Evolutionary conservation across 2,797 vertebrate genomes (phyloP).

Genomic region (Tapera naevia): DNA sequence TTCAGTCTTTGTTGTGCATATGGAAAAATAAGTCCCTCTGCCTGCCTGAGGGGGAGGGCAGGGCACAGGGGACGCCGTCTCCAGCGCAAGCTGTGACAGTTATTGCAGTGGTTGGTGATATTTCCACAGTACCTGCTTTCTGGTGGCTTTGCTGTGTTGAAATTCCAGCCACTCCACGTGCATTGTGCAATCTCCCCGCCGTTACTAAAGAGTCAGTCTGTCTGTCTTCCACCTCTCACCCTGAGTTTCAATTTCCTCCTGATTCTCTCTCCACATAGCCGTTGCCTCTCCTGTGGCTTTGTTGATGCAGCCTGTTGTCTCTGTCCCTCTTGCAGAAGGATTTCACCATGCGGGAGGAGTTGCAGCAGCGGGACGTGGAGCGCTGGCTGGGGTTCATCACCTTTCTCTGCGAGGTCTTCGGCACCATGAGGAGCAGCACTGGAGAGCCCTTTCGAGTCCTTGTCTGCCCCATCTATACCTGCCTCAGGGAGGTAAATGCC

Average conservation of each 20-base stretch:
- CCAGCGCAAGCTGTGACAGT: neutral
- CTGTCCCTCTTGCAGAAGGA: slow-evolving; percentile 84
- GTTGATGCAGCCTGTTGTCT: slow-evolving; percentile 57
- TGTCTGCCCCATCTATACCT: slow-evolving; percentile 97
- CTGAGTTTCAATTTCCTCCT: slow-evolving; percentile 50
- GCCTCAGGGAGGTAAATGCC: slow-evolving; percentile 89
- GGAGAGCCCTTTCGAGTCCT: slow-evolving; percentile 95
- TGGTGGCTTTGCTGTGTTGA: slow-evolving; percentile 47
- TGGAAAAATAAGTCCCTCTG: rapidly evolving
- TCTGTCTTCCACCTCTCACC: slow-evolving; percentile 19
- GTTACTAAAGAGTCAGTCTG: slow-evolving; percentile 48
- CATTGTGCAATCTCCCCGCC: neutral
- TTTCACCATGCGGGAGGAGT: slow-evolving; percentile 88
- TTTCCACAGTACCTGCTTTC: slow-evolving; percentile 44
- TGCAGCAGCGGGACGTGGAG: slow-evolving; percentile 92
- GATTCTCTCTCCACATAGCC: neutral
- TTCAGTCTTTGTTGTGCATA: rapidly evolving
- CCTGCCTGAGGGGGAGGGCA: rapidly evolving
- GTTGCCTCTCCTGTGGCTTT: neutral
- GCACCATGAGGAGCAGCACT: slow-evolving; percentile 93
- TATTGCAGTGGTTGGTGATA: neutral
- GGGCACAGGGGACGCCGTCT: rapidly evolving
- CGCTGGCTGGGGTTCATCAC: slow-evolving; percentile 98
- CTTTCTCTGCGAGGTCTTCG: slow-evolving; percentile 95
- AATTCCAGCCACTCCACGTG: neutral